Conservation (phyloP, 1,140 invertebrate genomes). For the Diorhabda elongata region DNA sequence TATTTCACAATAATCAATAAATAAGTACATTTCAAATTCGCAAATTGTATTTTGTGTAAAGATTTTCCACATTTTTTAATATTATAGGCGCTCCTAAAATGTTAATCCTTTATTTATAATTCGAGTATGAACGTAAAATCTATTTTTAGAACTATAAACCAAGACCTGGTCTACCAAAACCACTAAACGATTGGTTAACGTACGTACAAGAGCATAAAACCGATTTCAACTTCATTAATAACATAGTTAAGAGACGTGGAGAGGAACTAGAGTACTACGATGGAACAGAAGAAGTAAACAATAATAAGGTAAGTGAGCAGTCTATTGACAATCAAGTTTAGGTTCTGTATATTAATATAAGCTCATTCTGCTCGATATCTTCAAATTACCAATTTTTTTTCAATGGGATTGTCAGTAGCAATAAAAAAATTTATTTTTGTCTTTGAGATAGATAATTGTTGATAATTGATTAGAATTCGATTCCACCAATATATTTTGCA, state of each 20-base stretch:
- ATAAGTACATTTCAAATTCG: too few species aligned
- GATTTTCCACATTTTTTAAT: too few species aligned
- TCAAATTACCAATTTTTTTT: neutral
- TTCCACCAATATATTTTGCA: too few species aligned
- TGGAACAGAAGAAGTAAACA: neutral
- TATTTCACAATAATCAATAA: too few species aligned
- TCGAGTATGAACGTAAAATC: too few species aligned
- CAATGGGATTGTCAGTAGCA: neutral
- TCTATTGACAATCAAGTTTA: too few species aligned
- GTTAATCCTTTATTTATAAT: too few species aligned
- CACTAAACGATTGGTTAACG: conserved; percentile 34
- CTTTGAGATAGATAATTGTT: neutral
- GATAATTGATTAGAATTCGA: too few species aligned
- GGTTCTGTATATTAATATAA: too few species aligned
- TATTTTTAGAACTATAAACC: conserved; percentile 18
- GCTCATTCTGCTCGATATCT: neutral
- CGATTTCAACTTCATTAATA: conserved; percentile 31
- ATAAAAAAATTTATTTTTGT: neutral
- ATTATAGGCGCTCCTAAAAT: too few species aligned
- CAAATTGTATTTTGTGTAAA: too few species aligned
- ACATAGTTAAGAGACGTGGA: conserved; percentile 24
- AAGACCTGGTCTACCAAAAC: conserved; percentile 29
- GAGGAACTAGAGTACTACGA: neutral
- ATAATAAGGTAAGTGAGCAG: neutral
- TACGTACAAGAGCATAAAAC: conserved; percentile 34